Conservation (phyloP, 1,140 invertebrate genomes). For the Leptestheria dahalacensis region DNA sequence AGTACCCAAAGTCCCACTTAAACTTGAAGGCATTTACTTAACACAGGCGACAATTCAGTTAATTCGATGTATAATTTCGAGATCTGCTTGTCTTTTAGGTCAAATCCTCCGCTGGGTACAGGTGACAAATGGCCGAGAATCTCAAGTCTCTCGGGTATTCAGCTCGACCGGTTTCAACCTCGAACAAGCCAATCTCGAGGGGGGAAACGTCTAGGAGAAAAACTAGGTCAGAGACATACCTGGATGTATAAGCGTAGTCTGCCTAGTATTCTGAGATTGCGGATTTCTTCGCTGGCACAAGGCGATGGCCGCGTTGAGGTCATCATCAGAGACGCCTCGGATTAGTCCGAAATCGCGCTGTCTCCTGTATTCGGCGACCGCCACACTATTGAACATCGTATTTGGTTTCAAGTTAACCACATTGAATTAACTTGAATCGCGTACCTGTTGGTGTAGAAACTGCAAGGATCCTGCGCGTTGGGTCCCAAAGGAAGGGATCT, state of each 20-base stretch:
- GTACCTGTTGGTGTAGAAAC: background rate
- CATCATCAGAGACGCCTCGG: background rate
- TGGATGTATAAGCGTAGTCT: background rate
- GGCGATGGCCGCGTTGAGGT: background rate
- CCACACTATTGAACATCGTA: background rate
- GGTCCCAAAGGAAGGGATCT: background rate
- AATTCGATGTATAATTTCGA: too few relatives aligned
- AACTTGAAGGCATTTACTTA: too few relatives aligned
- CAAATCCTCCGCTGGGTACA: too few relatives aligned
- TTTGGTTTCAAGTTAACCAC: background rate
- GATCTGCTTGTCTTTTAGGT: too few relatives aligned
- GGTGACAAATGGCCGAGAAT: too few relatives aligned
- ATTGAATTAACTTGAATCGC: background rate
- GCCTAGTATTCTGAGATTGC: background rate
- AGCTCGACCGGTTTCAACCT: too few relatives aligned
- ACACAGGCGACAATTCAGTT: too few relatives aligned
- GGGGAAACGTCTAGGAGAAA: too few relatives aligned
- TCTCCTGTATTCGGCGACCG: background rate
- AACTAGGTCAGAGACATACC: too few relatives aligned
- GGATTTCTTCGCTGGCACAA: background rate
- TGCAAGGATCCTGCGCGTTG: background rate
- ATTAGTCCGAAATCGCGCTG: background rate
- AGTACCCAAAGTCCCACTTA: too few relatives aligned
- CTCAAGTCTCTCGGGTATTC: too few relatives aligned
- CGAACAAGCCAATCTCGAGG: too few relatives aligned